Base-by-base conservation (phyloP, 2,888 invertebrate species). In the Chydorus sphaericus region DNA sequence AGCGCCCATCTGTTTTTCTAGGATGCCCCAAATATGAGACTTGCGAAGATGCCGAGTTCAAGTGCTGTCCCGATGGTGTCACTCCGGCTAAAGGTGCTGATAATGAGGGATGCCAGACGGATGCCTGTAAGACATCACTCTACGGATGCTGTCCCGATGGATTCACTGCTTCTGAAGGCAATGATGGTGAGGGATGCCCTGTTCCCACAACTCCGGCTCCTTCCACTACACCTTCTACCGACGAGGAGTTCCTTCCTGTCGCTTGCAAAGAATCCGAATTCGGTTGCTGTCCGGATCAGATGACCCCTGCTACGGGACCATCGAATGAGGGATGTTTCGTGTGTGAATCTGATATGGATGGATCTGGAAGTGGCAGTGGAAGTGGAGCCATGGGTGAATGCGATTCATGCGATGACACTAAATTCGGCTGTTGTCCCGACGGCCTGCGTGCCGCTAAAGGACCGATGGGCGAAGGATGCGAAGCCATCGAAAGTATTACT, bases 101-200 rank as follows among this genome's bases (percentile, higher is more conserved):
- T 14, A 68, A 76, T 58, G 73, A 81, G 64, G 92, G 85, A 2
- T 96, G 94, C 66, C 87, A 88, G 0, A 69, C 75, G 37, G 73
- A 78, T 1, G 75, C 77, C 10, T 91, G 91, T 66, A 76, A 76
- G 0, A 82, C 83, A 64, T 83, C 85, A 0, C 72, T 91, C 7
- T 92, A 83, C 65, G 92, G 92, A 3, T 93, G 92, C 67, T 93
- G 92, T 65, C 77, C 79, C 10, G 89, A 91, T 68, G 81, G 82
- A 48, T 75, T 76, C 61, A 85, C 83, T 0, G 72, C 80, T 8
- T 83, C 92, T 0, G 77, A 81, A 66, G 91, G 92, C 50, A 85
- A 87, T 62, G 79, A 86, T 61, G 76, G 79, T 61, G 85, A 88
- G 66, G 93, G 89, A 14, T 97, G 96, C 66, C 67, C 68, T 26